Percentiles rank a stretch among this genome's conserved stretches.
These are phyloP conservation scores for Oscheius sp. DNA, from an alignment of 2,888 invertebrate genomes.

Conservation along the genomic window DNA sequence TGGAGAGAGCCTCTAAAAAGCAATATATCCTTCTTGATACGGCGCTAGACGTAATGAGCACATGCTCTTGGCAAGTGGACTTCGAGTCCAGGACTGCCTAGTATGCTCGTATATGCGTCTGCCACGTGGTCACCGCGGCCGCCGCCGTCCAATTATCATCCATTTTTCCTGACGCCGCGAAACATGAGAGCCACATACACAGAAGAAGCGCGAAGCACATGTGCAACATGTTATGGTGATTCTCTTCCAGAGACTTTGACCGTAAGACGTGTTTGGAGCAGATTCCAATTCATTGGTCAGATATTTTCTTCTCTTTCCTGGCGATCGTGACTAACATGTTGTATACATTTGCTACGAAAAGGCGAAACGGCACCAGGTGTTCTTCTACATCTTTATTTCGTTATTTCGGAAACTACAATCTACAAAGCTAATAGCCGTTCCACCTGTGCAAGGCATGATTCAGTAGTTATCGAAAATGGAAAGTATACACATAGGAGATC, in stretches of 20 bases:
- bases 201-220: constrained; percentile 30
- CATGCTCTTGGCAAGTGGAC: constrained; percentile 24
- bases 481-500: too few species aligned
- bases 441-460: too few species aligned
- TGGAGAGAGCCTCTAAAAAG: constrained; percentile 5
- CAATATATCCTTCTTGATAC: constrained; percentile 17
- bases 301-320: background rate
- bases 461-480: too few species aligned
- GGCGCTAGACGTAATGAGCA: constrained; percentile 27
- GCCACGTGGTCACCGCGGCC: constrained; percentile 24
- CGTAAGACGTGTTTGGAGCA: background rate
- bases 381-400: too few species aligned
- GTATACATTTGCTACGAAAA: too few species aligned
- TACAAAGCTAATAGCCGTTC: too few species aligned
- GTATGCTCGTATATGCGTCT: constrained; percentile 37
- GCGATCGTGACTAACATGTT: too few species aligned
- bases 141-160: constrained; percentile 38
- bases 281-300: background rate
- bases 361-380: too few species aligned
- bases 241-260: background rate
- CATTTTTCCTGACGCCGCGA: constrained; percentile 38
- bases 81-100: constrained; percentile 24
- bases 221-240: constrained; percentile 1
- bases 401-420: too few species aligned
- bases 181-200: constrained; percentile 36